Percentiles rank a stretch among this genome's conserved stretches.
These are phyloP conservation scores for Poecilus cupreus DNA, from an alignment of 2,888 invertebrate species.

Conservation along the genomic window DNA sequence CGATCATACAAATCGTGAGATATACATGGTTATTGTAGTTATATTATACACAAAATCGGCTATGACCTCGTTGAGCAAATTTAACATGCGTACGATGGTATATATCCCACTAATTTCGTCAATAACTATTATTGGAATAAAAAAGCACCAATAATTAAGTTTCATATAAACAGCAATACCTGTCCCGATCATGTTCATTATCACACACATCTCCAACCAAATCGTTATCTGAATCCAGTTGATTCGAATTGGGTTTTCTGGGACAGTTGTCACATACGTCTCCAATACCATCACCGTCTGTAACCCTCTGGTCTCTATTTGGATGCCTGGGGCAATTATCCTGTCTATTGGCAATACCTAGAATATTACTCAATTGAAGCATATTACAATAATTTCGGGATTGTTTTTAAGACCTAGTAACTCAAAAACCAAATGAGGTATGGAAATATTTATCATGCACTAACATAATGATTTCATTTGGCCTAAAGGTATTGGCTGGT, in stretches of 20 bases:
- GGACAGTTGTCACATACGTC: constrained; percentile 95
- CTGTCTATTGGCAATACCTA: constrained; percentile 77
- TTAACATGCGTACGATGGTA: too few species aligned
- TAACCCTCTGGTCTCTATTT: constrained; percentile 88
- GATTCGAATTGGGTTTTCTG: constrained; percentile 82
- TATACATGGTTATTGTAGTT: neutral
- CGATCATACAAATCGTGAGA: neutral
- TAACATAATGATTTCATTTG: too few species aligned
- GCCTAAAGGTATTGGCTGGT: too few species aligned
- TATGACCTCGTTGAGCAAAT: too few species aligned
- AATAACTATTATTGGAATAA: too few species aligned
- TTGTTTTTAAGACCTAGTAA: too few species aligned
- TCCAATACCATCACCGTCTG: constrained; percentile 90
- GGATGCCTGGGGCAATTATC: constrained; percentile 85
- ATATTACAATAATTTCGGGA: constrained; percentile 51
- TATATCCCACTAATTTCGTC: too few species aligned
- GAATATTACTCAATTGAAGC: constrained; percentile 70
- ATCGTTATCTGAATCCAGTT: constrained; percentile 85
- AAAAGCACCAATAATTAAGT: too few species aligned
- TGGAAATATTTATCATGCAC: too few species aligned
- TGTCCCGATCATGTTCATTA: constrained; percentile 88
- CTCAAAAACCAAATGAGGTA: too few species aligned
- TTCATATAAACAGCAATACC: constrained; percentile 72
- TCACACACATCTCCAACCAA: constrained; percentile 94
- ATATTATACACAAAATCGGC: too few species aligned